Conservation (phyloP, 37 sponge, comb jelly and placozoan species). For the Cladorhizidae sp. region DNA sequence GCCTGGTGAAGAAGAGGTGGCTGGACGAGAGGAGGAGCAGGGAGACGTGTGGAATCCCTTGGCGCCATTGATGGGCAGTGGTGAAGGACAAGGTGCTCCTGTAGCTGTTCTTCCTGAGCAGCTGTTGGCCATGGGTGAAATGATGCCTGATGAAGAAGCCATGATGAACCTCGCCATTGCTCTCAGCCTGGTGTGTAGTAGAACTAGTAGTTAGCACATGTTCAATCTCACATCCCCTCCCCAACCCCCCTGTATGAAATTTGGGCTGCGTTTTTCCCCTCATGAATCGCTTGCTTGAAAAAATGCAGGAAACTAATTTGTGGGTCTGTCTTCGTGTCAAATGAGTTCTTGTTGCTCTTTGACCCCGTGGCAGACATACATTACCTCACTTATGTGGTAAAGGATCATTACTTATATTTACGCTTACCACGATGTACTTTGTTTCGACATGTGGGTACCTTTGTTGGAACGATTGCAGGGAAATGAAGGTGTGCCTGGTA, state of each 20-base stretch:
- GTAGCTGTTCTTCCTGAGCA: conserved; percentile 45
- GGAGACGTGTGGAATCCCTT: too few relatives aligned
- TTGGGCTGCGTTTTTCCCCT: not conserved
- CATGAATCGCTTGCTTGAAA: conserved; percentile 6
- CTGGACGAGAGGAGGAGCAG: not conserved
- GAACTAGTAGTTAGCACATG: too few relatives aligned
- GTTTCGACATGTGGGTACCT: too few relatives aligned
- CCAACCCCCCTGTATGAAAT: conserved; percentile 9
- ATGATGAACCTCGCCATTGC: conserved; percentile 91
- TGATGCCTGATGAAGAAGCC: conserved; percentile 80
- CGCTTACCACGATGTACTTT: too few relatives aligned
- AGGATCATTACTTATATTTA: too few relatives aligned
- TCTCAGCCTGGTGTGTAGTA: conserved; percentile 60
- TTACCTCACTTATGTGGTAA: too few relatives aligned
- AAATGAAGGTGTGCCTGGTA: conserved; percentile 10
- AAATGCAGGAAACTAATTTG: not conserved
- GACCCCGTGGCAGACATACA: conserved; percentile 16
- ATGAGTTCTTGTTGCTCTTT: not conserved
- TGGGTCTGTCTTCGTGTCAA: not conserved
- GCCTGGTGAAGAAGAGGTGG: not conserved
- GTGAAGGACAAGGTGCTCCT: conserved; percentile 11
- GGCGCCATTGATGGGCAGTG: not conserved
- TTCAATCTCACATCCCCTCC: too few relatives aligned
- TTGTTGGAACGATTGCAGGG: too few relatives aligned
- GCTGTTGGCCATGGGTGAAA: conserved; percentile 58